A percentile compares a stretch with the other conserved stretches of the same genome.
phyloP scores from a whole-genome alignment of 64 coral and sea anemone species.

The Porites lutea region DNA sequence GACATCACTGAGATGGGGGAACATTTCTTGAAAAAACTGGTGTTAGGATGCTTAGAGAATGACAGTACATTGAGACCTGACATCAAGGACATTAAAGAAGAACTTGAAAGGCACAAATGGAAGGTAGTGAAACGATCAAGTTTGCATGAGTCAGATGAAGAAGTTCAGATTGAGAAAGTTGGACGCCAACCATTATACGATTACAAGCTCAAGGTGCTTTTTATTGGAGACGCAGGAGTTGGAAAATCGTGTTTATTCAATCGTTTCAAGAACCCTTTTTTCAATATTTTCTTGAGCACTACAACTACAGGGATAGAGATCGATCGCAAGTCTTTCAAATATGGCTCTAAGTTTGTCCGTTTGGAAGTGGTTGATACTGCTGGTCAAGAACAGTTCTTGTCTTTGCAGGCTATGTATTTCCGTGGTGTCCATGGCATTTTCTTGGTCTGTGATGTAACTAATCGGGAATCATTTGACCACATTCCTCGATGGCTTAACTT shows the following conservation, averaged over 20 bases:
- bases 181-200: conserved; percentile 48
- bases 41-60: conserved; percentile 52
- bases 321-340: conserved; percentile 60
- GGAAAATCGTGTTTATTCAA: conserved; percentile 91
- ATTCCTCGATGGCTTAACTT: conserved; percentile 66
- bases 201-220: conserved; percentile 84
- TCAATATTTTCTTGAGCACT: conserved; percentile 50
- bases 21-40: conserved; percentile 39
- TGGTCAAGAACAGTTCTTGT: conserved; percentile 81
- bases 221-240: conserved; percentile 86
- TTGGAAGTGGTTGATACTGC: conserved; percentile 79
- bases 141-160: neutral
- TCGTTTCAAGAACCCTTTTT: conserved; percentile 75
- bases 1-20: conserved; percentile 67
- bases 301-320: conserved; percentile 71
- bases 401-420: conserved; percentile 75
- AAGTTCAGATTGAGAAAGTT: conserved; percentile 41
- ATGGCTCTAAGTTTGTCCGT: conserved; percentile 63
- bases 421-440: conserved; percentile 86
- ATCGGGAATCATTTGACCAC: conserved; percentile 56
- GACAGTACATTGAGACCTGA: conserved; percentile 35
- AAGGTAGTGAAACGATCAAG: neutral
- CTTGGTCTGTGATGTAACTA: conserved; percentile 81
- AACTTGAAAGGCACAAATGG: conserved; percentile 34
- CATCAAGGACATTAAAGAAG: conserved; percentile 32